Conservation (phyloP, 2,113 vertebrate genomes). For the Ictidomys tridecemlineatus region DNA sequence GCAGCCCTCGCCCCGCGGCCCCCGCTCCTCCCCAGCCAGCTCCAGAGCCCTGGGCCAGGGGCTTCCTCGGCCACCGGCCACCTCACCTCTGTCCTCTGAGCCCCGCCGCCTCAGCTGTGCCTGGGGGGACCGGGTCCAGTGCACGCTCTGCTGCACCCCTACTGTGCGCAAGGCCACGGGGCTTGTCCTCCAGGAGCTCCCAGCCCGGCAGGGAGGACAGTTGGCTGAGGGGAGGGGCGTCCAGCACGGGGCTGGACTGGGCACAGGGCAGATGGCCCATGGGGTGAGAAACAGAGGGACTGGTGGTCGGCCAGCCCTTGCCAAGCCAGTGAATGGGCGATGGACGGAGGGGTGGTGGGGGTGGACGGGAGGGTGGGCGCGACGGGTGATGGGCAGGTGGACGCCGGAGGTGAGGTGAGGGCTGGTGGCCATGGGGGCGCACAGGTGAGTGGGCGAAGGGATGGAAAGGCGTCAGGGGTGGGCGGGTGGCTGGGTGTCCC, state of each 20-base stretch:
- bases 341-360: too few species aligned
- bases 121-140: neutral
- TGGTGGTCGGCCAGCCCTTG: too few species aligned
- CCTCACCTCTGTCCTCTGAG: neutral
- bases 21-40: too few species aligned
- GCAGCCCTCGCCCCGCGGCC: too few species aligned
- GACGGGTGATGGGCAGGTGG: too few species aligned
- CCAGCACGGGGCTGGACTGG: neutral
- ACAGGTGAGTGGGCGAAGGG: neutral
- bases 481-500: neutral
- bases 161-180: too few species aligned
- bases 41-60: too few species aligned
- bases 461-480: too few species aligned
- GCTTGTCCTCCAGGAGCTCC: too few species aligned
- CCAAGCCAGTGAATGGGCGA: too few species aligned
- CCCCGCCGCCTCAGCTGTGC: neutral
- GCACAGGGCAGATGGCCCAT: neutral
- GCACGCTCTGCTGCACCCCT: neutral
- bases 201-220: neutral
- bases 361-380: too few species aligned
- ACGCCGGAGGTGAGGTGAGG: too few species aligned
- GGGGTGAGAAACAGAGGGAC: neutral
- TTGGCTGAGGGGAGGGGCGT: neutral
- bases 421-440: neutral
- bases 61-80: neutral